Percentiles rank a stretch among this genome's conserved stretches.
Conservation (phyloP, 2,888 invertebrate genomes). For the Phalangium opilio region DNA sequence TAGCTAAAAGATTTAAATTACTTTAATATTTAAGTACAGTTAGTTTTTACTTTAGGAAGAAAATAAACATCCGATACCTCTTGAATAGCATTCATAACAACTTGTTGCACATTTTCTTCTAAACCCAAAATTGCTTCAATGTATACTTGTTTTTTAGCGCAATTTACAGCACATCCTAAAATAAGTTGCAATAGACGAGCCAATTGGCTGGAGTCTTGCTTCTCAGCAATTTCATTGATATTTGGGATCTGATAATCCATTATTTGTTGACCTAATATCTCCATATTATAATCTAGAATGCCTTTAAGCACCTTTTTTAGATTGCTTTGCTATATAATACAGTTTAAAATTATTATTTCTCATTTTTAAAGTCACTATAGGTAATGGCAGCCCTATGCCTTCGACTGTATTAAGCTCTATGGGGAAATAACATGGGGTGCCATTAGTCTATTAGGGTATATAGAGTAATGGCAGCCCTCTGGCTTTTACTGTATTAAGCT, state of each 20-base stretch:
- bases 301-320: conserved; percentile 70
- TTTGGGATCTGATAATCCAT: conserved; percentile 70
- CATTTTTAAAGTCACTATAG: no score
- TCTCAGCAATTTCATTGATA: conserved; percentile 56
- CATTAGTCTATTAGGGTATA: no score
- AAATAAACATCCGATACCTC: conserved; percentile 38
- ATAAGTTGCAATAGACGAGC: conserved; percentile 74
- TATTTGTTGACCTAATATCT: conserved; percentile 59
- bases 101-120: conserved; percentile 77
- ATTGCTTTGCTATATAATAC: conserved; percentile 42
- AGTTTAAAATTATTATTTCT: no score
- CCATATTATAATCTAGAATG: conserved; percentile 66
- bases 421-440: no score
- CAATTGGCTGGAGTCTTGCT: conserved; percentile 60
- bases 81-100: conserved; percentile 89
- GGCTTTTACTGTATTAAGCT: no score
- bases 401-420: no score
- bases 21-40: background rate
- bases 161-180: conserved; percentile 88
- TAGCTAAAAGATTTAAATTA: conserved; percentile 8
- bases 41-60: no score
- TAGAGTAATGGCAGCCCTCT: no score
- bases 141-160: conserved; percentile 72
- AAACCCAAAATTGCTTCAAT: conserved; percentile 83
- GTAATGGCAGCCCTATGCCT: no score